Evolutionary conservation across 2,797 vertebrate species (phyloP), one percentile per base, ranked within the genome.

Genomic region (Parambassis ranga): DNA sequence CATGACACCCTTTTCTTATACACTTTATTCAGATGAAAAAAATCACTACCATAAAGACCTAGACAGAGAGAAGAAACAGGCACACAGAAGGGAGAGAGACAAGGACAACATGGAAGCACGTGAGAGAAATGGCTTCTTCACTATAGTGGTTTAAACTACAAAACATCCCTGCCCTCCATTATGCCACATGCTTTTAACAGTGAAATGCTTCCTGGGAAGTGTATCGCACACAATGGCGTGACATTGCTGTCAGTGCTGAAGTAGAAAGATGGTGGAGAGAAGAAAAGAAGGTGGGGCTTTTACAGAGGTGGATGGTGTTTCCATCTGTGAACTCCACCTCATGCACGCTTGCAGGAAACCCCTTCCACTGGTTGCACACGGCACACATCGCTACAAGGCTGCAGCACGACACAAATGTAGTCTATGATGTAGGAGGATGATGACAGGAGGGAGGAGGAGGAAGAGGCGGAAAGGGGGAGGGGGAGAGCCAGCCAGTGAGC

Each of bases 361-460:
- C 88, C 85, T 81, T 86, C 74, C 74, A 80, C 71, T 71, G 80
- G 71, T 68, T 91, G 89, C 89, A 88, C 89, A 90, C 89, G 85
- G 86, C 88, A 88, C 87, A 3, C 50, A 63, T 43, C 19, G 19
- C 65, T 79, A 72, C 72, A 38, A 41, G 70, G 78, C 76, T 85
- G 85, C 84, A 76, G 81, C 89, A 88, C 71, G 79, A 87, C 84
- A 75, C 70, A 55, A 64, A 64, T 77, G 53, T 81, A 83, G 76
- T 65, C 71, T 61, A 46, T 92, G 91, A 92, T 90, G 90, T 82
- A 87, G 87, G 78, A 85, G 84, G 81, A 88, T 74, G 89, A 88
- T 72, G 87, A 86, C 83, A 80, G 70, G 71, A 52, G 75, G 46
- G 70, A 37, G 38, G 59, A 52, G 61, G 59, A 27, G 65, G 47